phyloP scores from a whole-genome alignment of 2,113 vertebrate species.

The Pionites leucogaster region DNA sequence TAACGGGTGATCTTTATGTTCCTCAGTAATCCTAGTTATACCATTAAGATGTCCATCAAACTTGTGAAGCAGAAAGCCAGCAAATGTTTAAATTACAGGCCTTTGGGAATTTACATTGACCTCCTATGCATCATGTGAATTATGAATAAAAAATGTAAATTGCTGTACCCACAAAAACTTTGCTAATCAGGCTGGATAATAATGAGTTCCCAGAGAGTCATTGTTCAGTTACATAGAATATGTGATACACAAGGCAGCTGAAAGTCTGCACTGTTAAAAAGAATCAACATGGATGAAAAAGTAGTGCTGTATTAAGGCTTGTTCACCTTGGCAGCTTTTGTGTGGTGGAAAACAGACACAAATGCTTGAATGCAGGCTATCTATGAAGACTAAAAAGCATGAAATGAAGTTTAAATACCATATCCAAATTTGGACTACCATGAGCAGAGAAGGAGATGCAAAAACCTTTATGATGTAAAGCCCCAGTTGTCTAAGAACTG shows the following conservation, averaged over 20 bases:
- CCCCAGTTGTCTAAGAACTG: background rate
- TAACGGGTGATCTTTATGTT: background rate
- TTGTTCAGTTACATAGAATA: background rate
- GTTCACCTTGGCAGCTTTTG: background rate
- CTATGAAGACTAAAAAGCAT: background rate
- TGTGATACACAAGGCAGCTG: background rate
- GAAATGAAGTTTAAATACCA: background rate
- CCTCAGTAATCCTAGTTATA: background rate
- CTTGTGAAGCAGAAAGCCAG: background rate
- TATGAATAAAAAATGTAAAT: background rate
- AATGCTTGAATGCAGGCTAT: background rate
- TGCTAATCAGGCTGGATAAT: background rate
- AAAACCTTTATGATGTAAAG: background rate
- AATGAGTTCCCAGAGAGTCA: background rate
- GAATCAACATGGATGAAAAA: background rate
- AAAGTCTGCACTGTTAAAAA: background rate
- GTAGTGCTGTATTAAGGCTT: background rate
- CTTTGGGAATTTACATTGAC: background rate
- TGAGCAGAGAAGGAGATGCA: background rate
- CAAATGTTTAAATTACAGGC: conserved; percentile 12
- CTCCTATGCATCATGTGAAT: background rate
- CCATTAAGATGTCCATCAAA: background rate
- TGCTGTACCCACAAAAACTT: background rate
- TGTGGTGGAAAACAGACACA: background rate
- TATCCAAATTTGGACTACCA: background rate